Evolutionary conservation across 2,888 invertebrate species (phyloP).

Genomic region (Adelognathus sp.): DNA sequence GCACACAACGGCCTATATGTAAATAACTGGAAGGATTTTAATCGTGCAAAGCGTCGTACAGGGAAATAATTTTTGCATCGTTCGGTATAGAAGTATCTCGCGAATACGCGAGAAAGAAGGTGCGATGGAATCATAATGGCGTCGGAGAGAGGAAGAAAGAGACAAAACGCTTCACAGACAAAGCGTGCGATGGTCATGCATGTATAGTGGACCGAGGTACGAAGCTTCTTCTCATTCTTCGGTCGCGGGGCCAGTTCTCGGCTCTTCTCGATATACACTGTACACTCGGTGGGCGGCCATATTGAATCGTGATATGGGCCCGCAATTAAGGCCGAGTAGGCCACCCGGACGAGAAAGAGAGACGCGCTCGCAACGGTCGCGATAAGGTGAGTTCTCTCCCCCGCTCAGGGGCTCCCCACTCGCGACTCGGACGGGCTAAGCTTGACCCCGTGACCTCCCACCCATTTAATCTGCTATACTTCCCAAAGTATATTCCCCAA

Average conservation of each 20-base stretch:
- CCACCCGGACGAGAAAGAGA: conserved; percentile 79
- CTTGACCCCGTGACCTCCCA: conserved; percentile 73
- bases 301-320: conserved; percentile 81
- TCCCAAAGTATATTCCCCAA: conserved; percentile 66
- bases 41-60: conserved; percentile 20
- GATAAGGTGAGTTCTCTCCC: conserved; percentile 76
- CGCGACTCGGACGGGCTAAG: conserved; percentile 75
- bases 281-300: conserved; percentile 78
- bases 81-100: neutral
- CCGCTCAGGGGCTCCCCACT: conserved; percentile 66
- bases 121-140: conserved; percentile 3
- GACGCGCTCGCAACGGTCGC: conserved; percentile 67
- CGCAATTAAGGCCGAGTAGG: conserved; percentile 81
- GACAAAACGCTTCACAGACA: conserved; percentile 26
- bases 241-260: conserved; percentile 28
- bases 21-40: conserved; percentile 46
- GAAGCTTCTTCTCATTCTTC: conserved; percentile 14
- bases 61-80: conserved; percentile 13
- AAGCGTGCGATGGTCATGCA: neutral
- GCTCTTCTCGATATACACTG: conserved; percentile 33
- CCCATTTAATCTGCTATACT: conserved; percentile 63
- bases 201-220: neutral
- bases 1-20: conserved; percentile 24
- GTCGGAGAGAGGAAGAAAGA: conserved; percentile 8
- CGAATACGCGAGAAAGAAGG: neutral